These are phyloP conservation scores for Eubucco bourcierii DNA, from an alignment of 2,113 vertebrate genomes.

Conservation along the genomic window DNA sequence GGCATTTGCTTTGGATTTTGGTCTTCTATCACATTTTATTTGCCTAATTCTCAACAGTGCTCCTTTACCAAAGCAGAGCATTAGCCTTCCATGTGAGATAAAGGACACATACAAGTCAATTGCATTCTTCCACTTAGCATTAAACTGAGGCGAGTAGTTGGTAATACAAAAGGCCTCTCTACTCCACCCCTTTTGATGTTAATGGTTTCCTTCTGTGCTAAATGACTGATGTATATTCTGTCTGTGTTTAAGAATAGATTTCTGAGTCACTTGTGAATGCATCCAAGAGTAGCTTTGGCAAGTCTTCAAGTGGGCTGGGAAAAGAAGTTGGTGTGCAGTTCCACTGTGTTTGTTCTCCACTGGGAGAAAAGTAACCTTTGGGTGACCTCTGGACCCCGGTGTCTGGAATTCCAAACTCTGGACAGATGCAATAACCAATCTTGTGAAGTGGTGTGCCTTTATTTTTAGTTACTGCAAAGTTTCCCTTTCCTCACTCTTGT, in stretches of 20 bases:
- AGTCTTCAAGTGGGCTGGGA: conserved; percentile 65
- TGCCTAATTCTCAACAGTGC: background rate
- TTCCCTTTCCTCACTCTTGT: conserved; percentile 74
- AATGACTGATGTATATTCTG: conserved; percentile 77
- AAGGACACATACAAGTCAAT: conserved; percentile 23
- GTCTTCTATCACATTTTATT: conserved; percentile 41
- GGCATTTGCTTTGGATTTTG: conserved; percentile 41
- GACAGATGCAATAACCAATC: conserved; percentile 78
- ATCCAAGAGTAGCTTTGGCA: conserved; percentile 72
- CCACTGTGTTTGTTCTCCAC: conserved; percentile 75
- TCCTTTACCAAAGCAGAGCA: background rate
- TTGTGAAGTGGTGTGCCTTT: conserved; percentile 56
- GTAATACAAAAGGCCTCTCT: conserved; percentile 64
- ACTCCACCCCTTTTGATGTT: conserved; percentile 72
- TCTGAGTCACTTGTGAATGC: conserved; percentile 78
- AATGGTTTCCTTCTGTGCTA: conserved; percentile 84
- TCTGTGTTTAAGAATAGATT: conserved; percentile 80
- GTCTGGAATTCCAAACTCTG: conserved; percentile 83
- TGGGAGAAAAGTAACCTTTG: conserved; percentile 83
- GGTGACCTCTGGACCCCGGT: conserved; percentile 73
- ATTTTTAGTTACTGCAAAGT: conserved; percentile 83
- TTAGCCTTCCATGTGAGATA: conserved; percentile 14
- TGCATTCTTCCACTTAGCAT: conserved; percentile 62
- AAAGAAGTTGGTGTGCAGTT: conserved; percentile 62
- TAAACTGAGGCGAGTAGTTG: conserved; percentile 70